Base-by-base conservation (phyloP, 2,113 vertebrate genomes). In the Sebastes schlegelii region DNA sequence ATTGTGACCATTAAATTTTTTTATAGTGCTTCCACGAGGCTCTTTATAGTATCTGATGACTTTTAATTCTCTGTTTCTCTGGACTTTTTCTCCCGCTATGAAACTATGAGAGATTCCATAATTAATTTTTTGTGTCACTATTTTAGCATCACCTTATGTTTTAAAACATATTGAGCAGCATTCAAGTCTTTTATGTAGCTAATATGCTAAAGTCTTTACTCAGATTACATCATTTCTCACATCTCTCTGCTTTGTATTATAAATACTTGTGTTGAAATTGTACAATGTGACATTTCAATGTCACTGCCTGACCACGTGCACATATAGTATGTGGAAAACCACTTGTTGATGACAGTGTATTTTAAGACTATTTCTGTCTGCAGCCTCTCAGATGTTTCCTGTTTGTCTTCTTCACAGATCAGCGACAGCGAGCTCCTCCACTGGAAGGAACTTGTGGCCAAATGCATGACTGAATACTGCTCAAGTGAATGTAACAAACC, bases 401-500 rank as follows among this genome's bases (percentile, higher is more conserved):
- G n/a, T 77, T 78, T 84, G n/a, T 74, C 21, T 17, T 66, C 62
- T 60, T 90, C 87, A 16, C 90, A 99, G 98, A 96, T 99, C 85
- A 95, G 95, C 5, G 96, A 98, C 62, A 77, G 91, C 0, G 97
- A 99, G 81, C 93, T 99, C 1, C 94, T 96, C 66, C 95, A 95
- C 82, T 99, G 98, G 98, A 97, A 95, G 84, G 97, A 97, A 0
- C 93, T 98, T 58, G 98, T 99, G 91, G 97, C 97, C 0, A 96
- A 98, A 95, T 98, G 98, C 88, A 95, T 99, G 68, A 95, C 89
- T 0, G 96, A 98, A 78, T 99, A 99, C 92, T 96, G 95, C 89
- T 99, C 98, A 42, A 96, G 96, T 2, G 96, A 96, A 82, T 99
- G 98, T 87, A 96, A 94, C 95, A 99, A 99, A 88, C 98, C 98